Percentiles rank a stretch among this genome's conserved stretches.
phyloP scores from a whole-genome alignment of 2,888 invertebrate genomes.

The Pterostichus madidus region DNA sequence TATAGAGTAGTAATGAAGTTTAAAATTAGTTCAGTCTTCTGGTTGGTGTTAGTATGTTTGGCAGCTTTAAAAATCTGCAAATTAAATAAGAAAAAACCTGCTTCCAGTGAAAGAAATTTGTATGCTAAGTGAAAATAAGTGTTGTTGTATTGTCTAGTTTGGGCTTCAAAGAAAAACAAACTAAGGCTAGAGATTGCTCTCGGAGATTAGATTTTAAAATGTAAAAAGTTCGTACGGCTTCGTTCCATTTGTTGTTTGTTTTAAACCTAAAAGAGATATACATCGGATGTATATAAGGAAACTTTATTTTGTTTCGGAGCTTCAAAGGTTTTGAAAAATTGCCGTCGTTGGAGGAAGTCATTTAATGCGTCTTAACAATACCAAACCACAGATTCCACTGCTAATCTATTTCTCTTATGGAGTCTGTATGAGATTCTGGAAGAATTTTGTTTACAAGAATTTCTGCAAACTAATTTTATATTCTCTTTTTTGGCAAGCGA shows the following conservation, averaged over 20 bases:
- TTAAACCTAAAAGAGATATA: conserved; percentile 34
- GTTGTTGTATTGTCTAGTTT: conserved; percentile 45
- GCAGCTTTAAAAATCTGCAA: neutral
- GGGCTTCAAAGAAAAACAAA: conserved; percentile 12
- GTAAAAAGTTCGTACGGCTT: conserved; percentile 40
- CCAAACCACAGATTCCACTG: neutral
- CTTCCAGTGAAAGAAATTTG: conserved; percentile 23
- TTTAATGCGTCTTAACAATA: conserved; percentile 26
- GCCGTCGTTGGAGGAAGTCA: conserved; percentile 4
- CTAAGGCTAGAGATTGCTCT: conserved; percentile 41
- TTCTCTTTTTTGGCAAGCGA: too few relatives aligned
- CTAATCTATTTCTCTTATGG: conserved; percentile 8
- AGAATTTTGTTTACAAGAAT: too few relatives aligned
- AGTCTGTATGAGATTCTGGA: too few relatives aligned
- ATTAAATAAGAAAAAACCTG: conserved; percentile 22
- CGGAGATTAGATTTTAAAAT: conserved; percentile 50
- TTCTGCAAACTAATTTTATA: too few relatives aligned
- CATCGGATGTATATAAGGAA: conserved; percentile 29
- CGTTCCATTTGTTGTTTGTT: conserved; percentile 25
- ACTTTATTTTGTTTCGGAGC: conserved; percentile 37
- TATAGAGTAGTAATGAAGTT: too few relatives aligned
- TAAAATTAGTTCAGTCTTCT: too few relatives aligned
- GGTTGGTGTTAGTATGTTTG: too few relatives aligned
- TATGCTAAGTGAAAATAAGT: conserved; percentile 49
- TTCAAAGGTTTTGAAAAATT: conserved; percentile 32